A percentile compares a stretch with the other conserved stretches of the same genome.
Evolutionary conservation across 2,888 invertebrate species (phyloP).

Genomic region (Agrotis clavis): DNA sequence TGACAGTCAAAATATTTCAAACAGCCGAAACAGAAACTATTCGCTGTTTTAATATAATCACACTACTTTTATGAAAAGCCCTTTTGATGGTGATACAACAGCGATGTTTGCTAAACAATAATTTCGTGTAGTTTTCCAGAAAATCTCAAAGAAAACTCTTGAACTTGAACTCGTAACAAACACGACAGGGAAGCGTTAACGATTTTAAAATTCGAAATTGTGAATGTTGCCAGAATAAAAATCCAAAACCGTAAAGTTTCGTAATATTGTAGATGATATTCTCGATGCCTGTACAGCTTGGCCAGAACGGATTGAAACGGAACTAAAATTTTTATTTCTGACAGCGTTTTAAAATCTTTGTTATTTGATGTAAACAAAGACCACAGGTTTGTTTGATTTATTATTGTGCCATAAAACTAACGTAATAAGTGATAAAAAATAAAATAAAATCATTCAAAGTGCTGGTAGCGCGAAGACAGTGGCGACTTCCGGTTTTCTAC

Average conservation of each 20-base stretch:
- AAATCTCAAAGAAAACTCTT: constrained; percentile 61
- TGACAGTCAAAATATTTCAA: constrained; percentile 50
- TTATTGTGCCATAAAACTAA: too few species aligned
- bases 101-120: constrained; percentile 24
- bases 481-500: too few species aligned
- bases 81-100: background rate
- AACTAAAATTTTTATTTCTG: too few species aligned
- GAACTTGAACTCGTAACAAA: constrained; percentile 48
- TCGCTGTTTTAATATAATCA: constrained; percentile 4
- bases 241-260: constrained; percentile 21
- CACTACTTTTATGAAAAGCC: constrained; percentile 22
- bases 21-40: constrained; percentile 37
- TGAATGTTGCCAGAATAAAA: constrained; percentile 57
- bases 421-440: too few species aligned
- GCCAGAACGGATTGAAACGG: too few species aligned
- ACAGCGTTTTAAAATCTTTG: too few species aligned
- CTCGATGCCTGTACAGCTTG: background rate
- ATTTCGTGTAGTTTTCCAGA: constrained; percentile 45
- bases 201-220: constrained; percentile 80
- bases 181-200: constrained; percentile 75
- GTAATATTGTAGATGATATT: constrained; percentile 7
- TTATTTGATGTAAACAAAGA: too few species aligned
- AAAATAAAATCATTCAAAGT: too few species aligned
- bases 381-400: too few species aligned
- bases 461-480: too few species aligned